Base-by-base conservation (phyloP, 2,113 vertebrate species). In the Brienomyrus longianalis region DNA sequence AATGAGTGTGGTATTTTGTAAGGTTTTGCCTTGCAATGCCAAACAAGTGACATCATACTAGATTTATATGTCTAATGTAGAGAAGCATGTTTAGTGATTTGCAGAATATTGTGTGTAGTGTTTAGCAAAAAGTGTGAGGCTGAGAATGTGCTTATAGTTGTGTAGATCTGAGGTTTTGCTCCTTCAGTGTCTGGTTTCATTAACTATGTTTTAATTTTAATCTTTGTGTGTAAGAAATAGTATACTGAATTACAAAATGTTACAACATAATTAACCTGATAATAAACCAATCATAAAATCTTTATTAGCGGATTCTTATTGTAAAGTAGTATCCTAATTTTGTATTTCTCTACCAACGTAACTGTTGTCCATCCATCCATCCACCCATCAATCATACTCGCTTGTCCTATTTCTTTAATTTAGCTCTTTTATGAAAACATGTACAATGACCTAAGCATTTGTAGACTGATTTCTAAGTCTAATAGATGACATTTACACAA, bases 51-150 rank as follows among this genome's bases (percentile, higher is more conserved):
- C 85, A 87, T 88, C 7, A 43, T 74, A 56, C 70, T 47, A 87
- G 21, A 88, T 47, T 90, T 54, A 48, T 90, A 50, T 90, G 85
- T 90, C 50, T 90, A 54, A 87, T 47, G 66, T 87, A 87, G 83
- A 70, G 8, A 77, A 89, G 15, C 87, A 54, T 62, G 47, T 86
- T 86, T 62, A 39, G n/a, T 86, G 13, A 52, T 88, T 56, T 23
- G 35, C 31, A 56, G 39, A 59, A 27, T 52, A 17, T 31, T 87
- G 54, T 90, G 52, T 86, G 54, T 56, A 5, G 54, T 21, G 1
- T 56, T 56, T 2, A 7, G 54, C 54, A 21, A 56, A 56, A 56
- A 54, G 1, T 4, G 52, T 56, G 52, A 21, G 52, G 52, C 52
- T 56, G 52, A 21, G 52, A 86, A 51, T 86, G 23, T 86, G 84